Base-by-base conservation (phyloP, 2,113 vertebrate species). In the Callipepla californica region DNA sequence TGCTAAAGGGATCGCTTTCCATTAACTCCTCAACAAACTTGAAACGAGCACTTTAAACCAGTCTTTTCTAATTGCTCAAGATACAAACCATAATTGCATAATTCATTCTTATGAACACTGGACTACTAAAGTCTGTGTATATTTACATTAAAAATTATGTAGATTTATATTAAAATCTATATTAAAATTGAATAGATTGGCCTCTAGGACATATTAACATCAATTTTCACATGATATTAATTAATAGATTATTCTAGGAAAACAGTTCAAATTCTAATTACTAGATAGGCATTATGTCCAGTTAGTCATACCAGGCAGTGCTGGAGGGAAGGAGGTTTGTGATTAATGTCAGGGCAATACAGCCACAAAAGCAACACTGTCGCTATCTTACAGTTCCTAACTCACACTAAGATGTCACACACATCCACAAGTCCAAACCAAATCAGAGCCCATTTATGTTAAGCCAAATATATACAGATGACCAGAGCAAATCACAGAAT, bases 171-270 rank as follows among this genome's bases (percentile, higher is more conserved):
- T 88, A 42, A 65, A 95, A 78, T 89, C 61, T 72, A 38, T 51
- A 83, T 59, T 85, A 45, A 72, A 95, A 80, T 92, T 68, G 74
- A 95, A 94, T 74, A 72, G 67, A 91, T 90, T 85, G 93, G 50
- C 59, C 89, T 95, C 92, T 77, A 75, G 68, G 82, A 87, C 51
- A 83, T 34, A 92, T 90, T 93, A 89, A 48, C 69, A 91, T 88
- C 69, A 91, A 84, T 81, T 76, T 84, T 92, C 57, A 76, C 67
- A 80, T 82, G 11, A 86, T 87, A 80, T 90, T 90, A 90, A 34
- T 83, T 76, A 94, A 91, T 69, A 81, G 89, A 89, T 94, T 92
- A 84, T 36, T 80, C 68, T 78, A 89, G 79, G 51, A 83, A 80
- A 93, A 62, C 51, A 87, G 16, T 84, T 94, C 28, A 70, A 81